These are phyloP conservation scores for Tonatia bakeri DNA, from an alignment of 2,113 vertebrate species.

Conservation along the genomic window DNA sequence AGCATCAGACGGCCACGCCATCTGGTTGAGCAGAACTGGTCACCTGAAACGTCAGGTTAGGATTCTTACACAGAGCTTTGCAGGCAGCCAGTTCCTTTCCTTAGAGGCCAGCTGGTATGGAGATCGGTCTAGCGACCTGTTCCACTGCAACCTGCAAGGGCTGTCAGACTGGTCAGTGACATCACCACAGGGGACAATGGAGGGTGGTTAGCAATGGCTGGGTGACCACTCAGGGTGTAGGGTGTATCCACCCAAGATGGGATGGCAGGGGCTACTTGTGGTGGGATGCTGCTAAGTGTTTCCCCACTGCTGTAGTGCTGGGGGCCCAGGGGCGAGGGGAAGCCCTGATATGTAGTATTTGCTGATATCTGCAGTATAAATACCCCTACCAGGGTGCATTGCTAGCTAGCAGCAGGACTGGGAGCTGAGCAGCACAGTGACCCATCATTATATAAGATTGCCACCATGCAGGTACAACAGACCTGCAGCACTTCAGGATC, in stretches of 20 bases:
- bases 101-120: not conserved
- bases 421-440: not conserved
- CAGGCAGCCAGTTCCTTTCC: not conserved
- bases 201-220: not conserved
- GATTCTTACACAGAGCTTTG: not conserved
- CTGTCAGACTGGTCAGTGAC: not conserved
- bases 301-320: not conserved
- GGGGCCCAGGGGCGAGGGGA: fast-evolving
- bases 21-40: not conserved
- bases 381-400: not conserved
- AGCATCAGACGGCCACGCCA: not conserved
- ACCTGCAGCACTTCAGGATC: not conserved
- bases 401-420: not conserved
- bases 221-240: not conserved
- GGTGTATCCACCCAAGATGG: not conserved
- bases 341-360: not conserved
- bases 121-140: not conserved
- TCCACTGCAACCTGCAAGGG: not conserved
- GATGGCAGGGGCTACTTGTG: not conserved
- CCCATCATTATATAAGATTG: not conserved
- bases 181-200: not conserved
- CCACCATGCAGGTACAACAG: not conserved
- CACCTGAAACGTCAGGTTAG: not conserved
- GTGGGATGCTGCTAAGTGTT: not conserved
- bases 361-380: not conserved